Evolutionary conservation across 2,888 invertebrate genomes (phyloP).

Genomic region (Ophion ellenae): DNA sequence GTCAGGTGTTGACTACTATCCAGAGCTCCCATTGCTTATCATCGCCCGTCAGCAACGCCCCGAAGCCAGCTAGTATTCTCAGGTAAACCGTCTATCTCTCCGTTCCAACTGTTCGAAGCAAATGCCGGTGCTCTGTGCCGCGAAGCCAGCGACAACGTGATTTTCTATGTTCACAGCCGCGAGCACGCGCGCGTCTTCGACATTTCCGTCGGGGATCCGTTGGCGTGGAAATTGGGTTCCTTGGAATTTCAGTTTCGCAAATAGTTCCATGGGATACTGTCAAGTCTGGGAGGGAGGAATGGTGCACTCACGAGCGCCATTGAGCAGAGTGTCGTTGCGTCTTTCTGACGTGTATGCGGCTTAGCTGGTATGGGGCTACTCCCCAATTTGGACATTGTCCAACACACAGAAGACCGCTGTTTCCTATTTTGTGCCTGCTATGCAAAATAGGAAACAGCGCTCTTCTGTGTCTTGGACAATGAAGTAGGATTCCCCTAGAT

Average conservation of each 20-base stretch:
- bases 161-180: slow-evolving; percentile 33
- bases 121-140: slow-evolving; percentile 1
- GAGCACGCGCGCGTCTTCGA: slow-evolving; percentile 66
- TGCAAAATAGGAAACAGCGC: too few species aligned
- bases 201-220: slow-evolving; percentile 74
- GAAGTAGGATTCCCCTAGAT: too few species aligned
- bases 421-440: too few species aligned
- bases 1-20: neutral
- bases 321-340: too few species aligned
- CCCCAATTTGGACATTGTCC: too few species aligned
- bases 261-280: neutral
- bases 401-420: too few species aligned
- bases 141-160: slow-evolving; percentile 16
- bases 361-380: too few species aligned
- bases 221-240: slow-evolving; percentile 73
- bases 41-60: slow-evolving; percentile 9
- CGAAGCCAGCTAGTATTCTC: neutral
- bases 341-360: too few species aligned
- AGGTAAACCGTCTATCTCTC: neutral
- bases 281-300: too few species aligned
- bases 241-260: slow-evolving; percentile 48
- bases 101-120: neutral
- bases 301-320: too few species aligned
- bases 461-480: too few species aligned
- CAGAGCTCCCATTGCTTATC: slow-evolving; percentile 1